Percentiles rank a stretch among this genome's conserved stretches.
These are phyloP conservation scores for Epinephelus malabaricus DNA, from an alignment of 2,797 vertebrate genomes.

Conservation along the genomic window DNA sequence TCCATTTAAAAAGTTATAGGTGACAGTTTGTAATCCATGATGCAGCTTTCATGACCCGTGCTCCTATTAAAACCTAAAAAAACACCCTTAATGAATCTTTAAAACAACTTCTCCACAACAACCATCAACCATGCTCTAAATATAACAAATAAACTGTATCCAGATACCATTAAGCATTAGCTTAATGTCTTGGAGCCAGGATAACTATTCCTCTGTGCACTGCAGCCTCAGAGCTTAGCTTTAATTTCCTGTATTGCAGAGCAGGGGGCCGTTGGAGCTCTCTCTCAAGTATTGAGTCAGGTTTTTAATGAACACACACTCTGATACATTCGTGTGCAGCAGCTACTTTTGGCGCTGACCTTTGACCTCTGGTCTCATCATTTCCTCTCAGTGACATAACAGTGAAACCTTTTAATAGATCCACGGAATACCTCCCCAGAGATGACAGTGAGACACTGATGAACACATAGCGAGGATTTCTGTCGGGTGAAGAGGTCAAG, in stretches of 20 bases:
- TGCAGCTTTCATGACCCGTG: not conserved
- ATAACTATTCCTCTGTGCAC: not conserved
- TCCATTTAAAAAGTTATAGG: not conserved
- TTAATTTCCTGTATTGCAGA: constrained; percentile 10
- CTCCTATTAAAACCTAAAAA: not conserved
- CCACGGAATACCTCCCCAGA: not conserved
- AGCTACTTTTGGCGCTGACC: constrained; percentile 38
- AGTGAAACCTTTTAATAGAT: constrained; percentile 34
- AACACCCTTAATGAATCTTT: not conserved
- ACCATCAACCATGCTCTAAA: not conserved
- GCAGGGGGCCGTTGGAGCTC: not conserved
- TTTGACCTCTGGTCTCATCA: constrained; percentile 22
- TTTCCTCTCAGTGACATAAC: constrained; percentile 32
- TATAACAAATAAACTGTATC: not conserved
- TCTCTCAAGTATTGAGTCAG: constrained; percentile 30
- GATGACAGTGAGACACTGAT: not conserved
- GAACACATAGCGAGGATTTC: not conserved
- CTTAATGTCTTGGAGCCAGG: not conserved
- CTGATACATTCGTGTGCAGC: constrained; percentile 17
- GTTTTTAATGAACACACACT: constrained; percentile 45
- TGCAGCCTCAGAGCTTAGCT: not conserved
- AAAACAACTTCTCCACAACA: not conserved
- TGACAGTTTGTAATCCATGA: not conserved
- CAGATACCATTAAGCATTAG: not conserved
- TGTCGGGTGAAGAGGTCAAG: not conserved